Evolutionary conservation across 1,140 invertebrate genomes (phyloP), one percentile per base, ranked within the genome.

Genomic region (Euglossa dilemma): DNA sequence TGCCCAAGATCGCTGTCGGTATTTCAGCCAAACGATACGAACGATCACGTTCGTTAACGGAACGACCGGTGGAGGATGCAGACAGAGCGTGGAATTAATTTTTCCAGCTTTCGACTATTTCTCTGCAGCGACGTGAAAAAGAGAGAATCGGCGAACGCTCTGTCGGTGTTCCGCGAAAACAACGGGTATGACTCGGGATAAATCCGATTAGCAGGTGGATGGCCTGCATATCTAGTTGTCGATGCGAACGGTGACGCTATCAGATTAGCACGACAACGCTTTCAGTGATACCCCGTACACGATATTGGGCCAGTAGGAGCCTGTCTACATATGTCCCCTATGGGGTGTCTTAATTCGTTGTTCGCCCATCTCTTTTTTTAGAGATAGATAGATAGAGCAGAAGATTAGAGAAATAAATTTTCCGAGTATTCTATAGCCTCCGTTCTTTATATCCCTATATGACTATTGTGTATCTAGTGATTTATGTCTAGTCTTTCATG

Each of bases 191-290:
- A 71, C n/a, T 63, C 54, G 23, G 43, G 57, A 54, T 59, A 86
- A 87, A 87, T 87, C 86, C 56, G 85, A 87, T 87, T 86, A 87
- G 86, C 67, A 80, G 69, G 77, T 72, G 77, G 50, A 61, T 56
- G 67, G 67, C 50, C 14, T 45, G 56, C 72, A 50, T 70, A 79
- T 70, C n/a, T 50, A 28, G 56, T 25, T 61, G 43, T 79, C 66
- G 66, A 69, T 71, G 25, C n/a, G 54, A 56, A 70, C 64, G 76
- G 43, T 69, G 50, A 69, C 43, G 64, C 18, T 70, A 50, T 78
- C 76, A 52, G 76, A 78, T 78, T 78, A 78, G 7, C 64, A n/a
- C 52, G 64, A n/a, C 23, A 52, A 69, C 64, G 43, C 52, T 69
- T 43, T 69, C 64, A 5, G 20, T 36, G 52, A 78, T 78, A 78